These are phyloP conservation scores for Benthosema pterotum DNA, from an alignment of 2,797 vertebrate species.

Conservation along the genomic window DNA sequence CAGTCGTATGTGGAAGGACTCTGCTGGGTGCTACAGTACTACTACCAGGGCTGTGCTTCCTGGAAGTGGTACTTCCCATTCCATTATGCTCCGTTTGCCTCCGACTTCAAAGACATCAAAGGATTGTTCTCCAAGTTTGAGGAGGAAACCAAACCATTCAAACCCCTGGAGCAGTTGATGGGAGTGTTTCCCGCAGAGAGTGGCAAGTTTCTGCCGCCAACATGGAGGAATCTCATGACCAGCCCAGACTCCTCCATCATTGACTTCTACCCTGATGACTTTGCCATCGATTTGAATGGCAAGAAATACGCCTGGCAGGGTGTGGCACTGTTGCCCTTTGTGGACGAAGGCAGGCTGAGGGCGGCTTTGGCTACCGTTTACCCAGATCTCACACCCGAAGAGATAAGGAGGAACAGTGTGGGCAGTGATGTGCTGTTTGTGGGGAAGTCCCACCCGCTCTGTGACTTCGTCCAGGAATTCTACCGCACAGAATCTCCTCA, in stretches of 20 bases:
- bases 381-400: conserved; percentile 89
- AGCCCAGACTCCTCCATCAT: conserved; percentile 95
- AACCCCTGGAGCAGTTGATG: conserved; percentile 97
- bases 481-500: conserved; percentile 81
- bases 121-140: conserved; percentile 92
- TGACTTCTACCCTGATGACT: conserved; percentile 98
- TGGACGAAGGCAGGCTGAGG: conserved; percentile 92
- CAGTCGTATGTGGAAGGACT: conserved; percentile 96
- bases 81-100: conserved; percentile 97
- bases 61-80: conserved; percentile 99
- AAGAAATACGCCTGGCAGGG: conserved; percentile 99
- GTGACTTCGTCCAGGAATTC: conserved; percentile 91
- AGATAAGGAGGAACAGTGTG: conserved; percentile 93
- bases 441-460: conserved; percentile 86
- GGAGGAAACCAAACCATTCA: conserved; percentile 92
- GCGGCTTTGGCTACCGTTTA: conserved; percentile 92
- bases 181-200: conserved; percentile 97
- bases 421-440: conserved; percentile 94
- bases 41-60: conserved; percentile 98
- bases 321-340: conserved; percentile 93
- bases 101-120: conserved; percentile 94
- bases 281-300: conserved; percentile 96
- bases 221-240: conserved; percentile 92
- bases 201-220: conserved; percentile 92
- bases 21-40: conserved; percentile 98